These are phyloP conservation scores for Drosophila mayri DNA, from an alignment of 1,140 invertebrate species.

Conservation along the genomic window DNA sequence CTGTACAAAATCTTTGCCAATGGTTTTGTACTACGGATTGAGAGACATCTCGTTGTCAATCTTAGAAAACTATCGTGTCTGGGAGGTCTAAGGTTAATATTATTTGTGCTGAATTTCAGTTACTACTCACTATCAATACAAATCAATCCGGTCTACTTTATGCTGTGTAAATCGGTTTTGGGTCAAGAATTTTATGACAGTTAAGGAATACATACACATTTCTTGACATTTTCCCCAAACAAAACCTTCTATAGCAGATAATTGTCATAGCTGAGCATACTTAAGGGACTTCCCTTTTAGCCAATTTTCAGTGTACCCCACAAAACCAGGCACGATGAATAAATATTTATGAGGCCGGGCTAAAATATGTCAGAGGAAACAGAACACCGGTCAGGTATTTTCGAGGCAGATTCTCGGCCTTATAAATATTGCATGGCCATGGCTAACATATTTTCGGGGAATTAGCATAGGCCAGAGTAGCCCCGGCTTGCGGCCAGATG, in stretches of 20 bases:
- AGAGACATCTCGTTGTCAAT: slow-evolving; percentile 88
- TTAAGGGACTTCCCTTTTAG: not conserved
- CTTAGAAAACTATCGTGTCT: not conserved
- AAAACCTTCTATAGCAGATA: not conserved
- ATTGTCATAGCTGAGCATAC: not conserved
- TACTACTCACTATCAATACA: not conserved
- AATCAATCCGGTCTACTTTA: not conserved
- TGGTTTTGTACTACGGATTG: slow-evolving; percentile 95
- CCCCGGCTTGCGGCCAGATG: slow-evolving; percentile 29
- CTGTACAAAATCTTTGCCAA: slow-evolving; percentile 96
- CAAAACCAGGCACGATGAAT: not conserved
- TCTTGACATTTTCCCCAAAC: no score
- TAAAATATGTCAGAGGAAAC: slow-evolving; percentile 32
- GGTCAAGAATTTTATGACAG: no score
- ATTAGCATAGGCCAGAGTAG: slow-evolving; percentile 53
- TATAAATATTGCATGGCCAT: slow-evolving; percentile 35
- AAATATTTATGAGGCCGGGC: slow-evolving; percentile 33
- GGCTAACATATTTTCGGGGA: slow-evolving; percentile 45
- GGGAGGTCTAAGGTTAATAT: not conserved
- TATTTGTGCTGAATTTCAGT: not conserved
- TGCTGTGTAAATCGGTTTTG: no score
- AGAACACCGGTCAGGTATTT: slow-evolving; percentile 32
- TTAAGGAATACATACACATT: no score
- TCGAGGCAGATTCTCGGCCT: slow-evolving; percentile 21
- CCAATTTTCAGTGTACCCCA: not conserved